Conservation (phyloP, 1,140 invertebrate genomes). For the Drosophila seguyi region DNA sequence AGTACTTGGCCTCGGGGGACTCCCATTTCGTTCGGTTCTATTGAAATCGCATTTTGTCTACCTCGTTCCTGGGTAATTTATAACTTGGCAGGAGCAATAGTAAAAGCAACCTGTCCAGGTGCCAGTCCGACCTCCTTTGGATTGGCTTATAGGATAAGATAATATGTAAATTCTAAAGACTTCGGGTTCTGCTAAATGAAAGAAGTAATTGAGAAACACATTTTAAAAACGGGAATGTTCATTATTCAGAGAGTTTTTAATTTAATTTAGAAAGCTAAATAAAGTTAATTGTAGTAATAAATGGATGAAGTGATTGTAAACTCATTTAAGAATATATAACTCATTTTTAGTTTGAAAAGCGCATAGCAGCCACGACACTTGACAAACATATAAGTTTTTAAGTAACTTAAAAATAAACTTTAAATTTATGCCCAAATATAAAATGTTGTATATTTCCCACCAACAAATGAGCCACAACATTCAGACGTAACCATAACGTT, state of each 20-base stretch:
- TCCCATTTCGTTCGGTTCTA: slow-evolving; percentile 12
- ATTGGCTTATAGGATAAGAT: slow-evolving; percentile 15
- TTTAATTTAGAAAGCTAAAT: too few species aligned
- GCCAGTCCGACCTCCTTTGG: neutral
- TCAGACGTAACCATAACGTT: neutral
- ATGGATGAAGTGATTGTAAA: neutral
- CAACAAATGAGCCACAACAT: slow-evolving; percentile 22
- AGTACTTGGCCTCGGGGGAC: slow-evolving; percentile 13
- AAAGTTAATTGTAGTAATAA: neutral
- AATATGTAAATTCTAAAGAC: slow-evolving; percentile 29
- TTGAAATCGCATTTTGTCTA: slow-evolving; percentile 32
- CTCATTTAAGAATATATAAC: neutral
- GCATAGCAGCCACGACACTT: neutral
- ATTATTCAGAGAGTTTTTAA: neutral
- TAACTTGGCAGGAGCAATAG: slow-evolving; percentile 21
- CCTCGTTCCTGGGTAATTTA: slow-evolving; percentile 27
- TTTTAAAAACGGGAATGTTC: too few species aligned
- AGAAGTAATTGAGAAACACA: neutral
- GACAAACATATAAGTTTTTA: neutral
- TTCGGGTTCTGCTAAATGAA: neutral
- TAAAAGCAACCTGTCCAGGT: slow-evolving; percentile 2
- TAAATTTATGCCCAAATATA: neutral
- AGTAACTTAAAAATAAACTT: neutral
- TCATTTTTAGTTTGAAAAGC: too few species aligned
- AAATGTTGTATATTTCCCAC: neutral